Evolutionary conservation across 2,113 vertebrate species (phyloP), one percentile per base, ranked within the genome.

Genomic region (Campylomormyrus numenius): DNA sequence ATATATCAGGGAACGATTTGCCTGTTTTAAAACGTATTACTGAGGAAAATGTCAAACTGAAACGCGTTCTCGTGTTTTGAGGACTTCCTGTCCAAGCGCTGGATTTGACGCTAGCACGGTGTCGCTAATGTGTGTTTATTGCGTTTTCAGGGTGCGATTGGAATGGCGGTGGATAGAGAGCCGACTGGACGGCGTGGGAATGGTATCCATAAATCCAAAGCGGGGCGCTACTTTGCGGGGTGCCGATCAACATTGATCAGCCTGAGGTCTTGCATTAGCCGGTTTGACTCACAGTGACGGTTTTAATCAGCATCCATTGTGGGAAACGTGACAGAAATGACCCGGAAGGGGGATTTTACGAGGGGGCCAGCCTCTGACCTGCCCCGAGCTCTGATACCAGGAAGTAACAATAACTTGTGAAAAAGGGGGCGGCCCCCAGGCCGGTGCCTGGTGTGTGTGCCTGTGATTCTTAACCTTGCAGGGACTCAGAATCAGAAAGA

Each of bases 221-320:
- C 5, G 4, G 74, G 31, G 35, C 35, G 31, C 35, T 42, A 80
- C 17, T 42, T 80, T 19, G 74, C 5, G 15, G 15, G 35, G 1
- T 15, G 74, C 35, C 19, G 74, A 17, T 8, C 15, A 2, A 1
- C 74, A 80, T 42, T 1, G 35, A 80, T 80, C 74, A 80, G 13
- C 74, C 74, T 5, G 5, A 42, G 74, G 74, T 80, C 35, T 15
- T 7, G 31, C 74, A 80, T 80, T 80, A 80, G 74, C 74, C 6
- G 0, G 74, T 80, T 42, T 80, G 74, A 42, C 74, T 80, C 35
- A 8, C 35, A 19, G 74, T 8, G 35, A 80, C 35, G 11, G 74
- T 19, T 80, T 80, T 80, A 80, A 80, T 80, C 74, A 80, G 74
- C 74, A 80, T 80, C 74, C 74, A 42, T 80, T 35, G 74, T 80